Evolutionary conservation across 1,140 invertebrate species (phyloP).

Genomic region (Drosophila novamexicana): DNA sequence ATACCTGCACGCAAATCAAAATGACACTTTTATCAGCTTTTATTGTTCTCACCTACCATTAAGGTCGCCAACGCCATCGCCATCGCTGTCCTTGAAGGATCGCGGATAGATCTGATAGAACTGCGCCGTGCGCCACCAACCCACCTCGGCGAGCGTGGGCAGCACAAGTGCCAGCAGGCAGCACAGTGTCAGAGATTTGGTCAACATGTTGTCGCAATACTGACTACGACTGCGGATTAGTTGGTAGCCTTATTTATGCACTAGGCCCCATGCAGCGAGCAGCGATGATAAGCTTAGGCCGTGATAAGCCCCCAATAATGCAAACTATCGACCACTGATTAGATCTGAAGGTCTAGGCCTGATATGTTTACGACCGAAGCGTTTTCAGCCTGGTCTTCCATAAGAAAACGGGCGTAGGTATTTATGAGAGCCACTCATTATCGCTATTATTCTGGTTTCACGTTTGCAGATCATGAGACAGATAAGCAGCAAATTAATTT

Average conservation of each 20-base stretch:
- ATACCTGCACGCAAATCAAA: constrained; percentile 81
- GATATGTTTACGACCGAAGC: constrained; percentile 27
- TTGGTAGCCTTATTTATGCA: constrained; percentile 58
- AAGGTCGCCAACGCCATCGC: constrained; percentile 91
- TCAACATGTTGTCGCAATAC: constrained; percentile 33
- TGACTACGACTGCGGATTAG: constrained; percentile 49
- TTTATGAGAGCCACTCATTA: constrained; percentile 41
- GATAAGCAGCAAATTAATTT: constrained; percentile 49
- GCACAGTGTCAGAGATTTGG: constrained; percentile 53
- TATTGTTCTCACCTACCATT: constrained; percentile 77
- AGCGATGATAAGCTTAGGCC: constrained; percentile 56
- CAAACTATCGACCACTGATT: constrained; percentile 33
- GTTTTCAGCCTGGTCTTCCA: not conserved
- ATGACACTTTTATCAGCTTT: not conserved
- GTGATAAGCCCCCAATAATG: constrained; percentile 31
- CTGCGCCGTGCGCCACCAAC: constrained; percentile 90
- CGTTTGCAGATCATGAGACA: constrained; percentile 58
- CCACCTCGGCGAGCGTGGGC: constrained; percentile 60
- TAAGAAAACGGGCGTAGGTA: constrained; percentile 21
- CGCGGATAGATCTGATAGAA: constrained; percentile 93
- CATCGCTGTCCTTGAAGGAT: constrained; percentile 91
- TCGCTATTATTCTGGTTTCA: constrained; percentile 16
- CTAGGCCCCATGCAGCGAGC: not conserved
- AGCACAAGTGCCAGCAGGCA: constrained; percentile 58
- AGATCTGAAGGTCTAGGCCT: constrained; percentile 10